phyloP scores from a whole-genome alignment of 2,888 invertebrate genomes.

The Parnassius apollo region DNA sequence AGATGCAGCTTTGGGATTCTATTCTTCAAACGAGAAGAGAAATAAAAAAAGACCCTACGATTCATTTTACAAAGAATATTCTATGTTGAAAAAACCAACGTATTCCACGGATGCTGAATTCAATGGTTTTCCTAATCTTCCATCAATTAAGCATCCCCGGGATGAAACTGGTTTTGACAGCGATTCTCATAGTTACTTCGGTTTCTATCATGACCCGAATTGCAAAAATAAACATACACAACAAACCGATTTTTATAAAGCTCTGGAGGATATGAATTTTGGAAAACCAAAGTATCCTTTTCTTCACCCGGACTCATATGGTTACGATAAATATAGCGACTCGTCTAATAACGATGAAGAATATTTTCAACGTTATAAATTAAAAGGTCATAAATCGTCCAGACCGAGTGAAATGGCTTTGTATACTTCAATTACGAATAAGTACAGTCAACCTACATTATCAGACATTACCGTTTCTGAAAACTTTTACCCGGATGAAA shows the following conservation, averaged over 20 bases:
- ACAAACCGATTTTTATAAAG: slow-evolving; percentile 52
- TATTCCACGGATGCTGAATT: slow-evolving; percentile 59
- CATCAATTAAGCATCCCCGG: slow-evolving; percentile 64
- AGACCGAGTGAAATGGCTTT: slow-evolving; percentile 53
- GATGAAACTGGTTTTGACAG: slow-evolving; percentile 50
- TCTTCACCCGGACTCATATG: slow-evolving; percentile 47
- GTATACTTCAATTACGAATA: slow-evolving; percentile 38
- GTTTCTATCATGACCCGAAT: slow-evolving; percentile 61
- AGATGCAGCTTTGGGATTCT: slow-evolving; percentile 53
- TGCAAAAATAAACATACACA: slow-evolving; percentile 67
- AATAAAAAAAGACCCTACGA: slow-evolving; percentile 54
- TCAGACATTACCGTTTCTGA: slow-evolving; percentile 54
- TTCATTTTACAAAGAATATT: slow-evolving; percentile 50
- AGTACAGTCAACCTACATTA: slow-evolving; percentile 46
- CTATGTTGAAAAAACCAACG: slow-evolving; percentile 52
- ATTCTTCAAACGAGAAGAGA: slow-evolving; percentile 46
- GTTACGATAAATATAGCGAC: slow-evolving; percentile 60
- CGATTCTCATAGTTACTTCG: slow-evolving; percentile 61
- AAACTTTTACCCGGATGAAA: slow-evolving; percentile 56
- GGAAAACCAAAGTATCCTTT: slow-evolving; percentile 54
- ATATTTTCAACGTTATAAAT: slow-evolving; percentile 47
- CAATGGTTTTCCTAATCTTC: slow-evolving; percentile 66
- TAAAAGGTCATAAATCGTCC: slow-evolving; percentile 44
- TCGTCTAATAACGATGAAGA: slow-evolving; percentile 57
- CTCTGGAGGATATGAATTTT: slow-evolving; percentile 50